Evolutionary conservation across 2,113 vertebrate species (phyloP), one percentile per base, ranked within the genome.

Genomic region (Neoarius graeffei): DNA sequence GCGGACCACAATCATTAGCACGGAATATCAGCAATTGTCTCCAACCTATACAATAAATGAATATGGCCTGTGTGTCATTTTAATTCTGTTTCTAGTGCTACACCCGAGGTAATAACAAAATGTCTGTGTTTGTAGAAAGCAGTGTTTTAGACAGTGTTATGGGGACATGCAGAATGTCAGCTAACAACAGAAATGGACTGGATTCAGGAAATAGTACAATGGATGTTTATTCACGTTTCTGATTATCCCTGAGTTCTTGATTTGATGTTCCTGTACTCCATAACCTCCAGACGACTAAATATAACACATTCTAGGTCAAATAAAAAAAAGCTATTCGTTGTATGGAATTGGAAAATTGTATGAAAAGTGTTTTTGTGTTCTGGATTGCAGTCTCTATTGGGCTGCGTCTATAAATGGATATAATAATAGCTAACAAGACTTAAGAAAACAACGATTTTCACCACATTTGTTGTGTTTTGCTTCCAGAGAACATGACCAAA

Each of bases 381-480:
- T 60, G 20, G 0, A 74, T 59, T 82, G 7, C 17, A 42, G 2
- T 54, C 35, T 57, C 66, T 76, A 77, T 60, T 5, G 23, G 20
- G 1, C 42, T 35, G 1, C 23, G 83, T 89, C 56, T 52, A n/a
- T 79, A 86, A 4, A 64, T 52, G 14, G 23, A 82, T 27, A 71
- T 81, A 90, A 89, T 85, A 84, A 91, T 89, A 60, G 92, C 90
- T 87, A 92, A 91, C 84, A 85, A 84, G 83, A 89, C 83, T 89
- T 52, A 88, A 60, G 73, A 87, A 90, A 86, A 89, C 88, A 83
- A 85, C 17, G 81, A 52, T 85, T 74, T 83, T 76, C 76, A 88
- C 69, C 73, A 59, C 83, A 66, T 64, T 80, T 85, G 60, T 59
- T 67, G 48, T 69, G 48, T 62, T n/a, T 80, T 77, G 81, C 87